phyloP scores from a whole-genome alignment of 2,888 invertebrate genomes.

The Apotomis capreana region DNA sequence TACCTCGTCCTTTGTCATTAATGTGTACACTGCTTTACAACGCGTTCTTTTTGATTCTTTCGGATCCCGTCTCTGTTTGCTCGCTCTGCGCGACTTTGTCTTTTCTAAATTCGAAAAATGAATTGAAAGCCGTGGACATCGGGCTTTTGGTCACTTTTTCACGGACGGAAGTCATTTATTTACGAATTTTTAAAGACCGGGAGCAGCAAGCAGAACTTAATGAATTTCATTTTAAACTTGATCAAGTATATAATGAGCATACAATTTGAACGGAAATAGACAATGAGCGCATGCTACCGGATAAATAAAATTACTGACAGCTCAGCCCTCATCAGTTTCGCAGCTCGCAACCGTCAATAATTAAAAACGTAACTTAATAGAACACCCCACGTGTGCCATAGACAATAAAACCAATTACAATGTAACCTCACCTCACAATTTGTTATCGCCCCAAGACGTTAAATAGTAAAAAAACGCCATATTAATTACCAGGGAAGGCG shows the following conservation, averaged over 20 bases:
- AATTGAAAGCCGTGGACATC: conserved; percentile 33
- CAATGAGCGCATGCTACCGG: background rate
- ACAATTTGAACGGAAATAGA: conserved; percentile 1
- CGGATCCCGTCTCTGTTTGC: conserved; percentile 47
- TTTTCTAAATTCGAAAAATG: conserved; percentile 41
- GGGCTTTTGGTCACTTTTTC: conserved; percentile 23
- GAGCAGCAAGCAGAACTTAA: conserved; percentile 3
- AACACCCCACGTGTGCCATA: conserved; percentile 35
- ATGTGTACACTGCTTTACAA: conserved; percentile 75
- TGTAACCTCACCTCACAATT: conserved; percentile 48
- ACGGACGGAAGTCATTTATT: conserved; percentile 15
- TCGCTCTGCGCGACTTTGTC: conserved; percentile 37
- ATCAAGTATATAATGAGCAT: background rate
- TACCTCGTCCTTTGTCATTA: conserved; percentile 76
- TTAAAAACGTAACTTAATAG: conserved; percentile 25
- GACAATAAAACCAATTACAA: conserved; percentile 49
- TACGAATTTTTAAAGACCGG: conserved; percentile 11
- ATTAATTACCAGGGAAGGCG: conserved; percentile 56
- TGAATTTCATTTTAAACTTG: background rate
- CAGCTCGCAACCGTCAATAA: conserved; percentile 13
- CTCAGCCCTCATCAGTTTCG: conserved; percentile 6
- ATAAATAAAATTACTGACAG: background rate
- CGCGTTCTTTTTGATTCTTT: conserved; percentile 64
- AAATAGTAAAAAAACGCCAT: conserved; percentile 50
- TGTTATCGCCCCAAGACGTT: conserved; percentile 45